These are phyloP conservation scores for Chaitophorus viminalis DNA, from an alignment of 2,888 invertebrate species.

Conservation along the genomic window DNA sequence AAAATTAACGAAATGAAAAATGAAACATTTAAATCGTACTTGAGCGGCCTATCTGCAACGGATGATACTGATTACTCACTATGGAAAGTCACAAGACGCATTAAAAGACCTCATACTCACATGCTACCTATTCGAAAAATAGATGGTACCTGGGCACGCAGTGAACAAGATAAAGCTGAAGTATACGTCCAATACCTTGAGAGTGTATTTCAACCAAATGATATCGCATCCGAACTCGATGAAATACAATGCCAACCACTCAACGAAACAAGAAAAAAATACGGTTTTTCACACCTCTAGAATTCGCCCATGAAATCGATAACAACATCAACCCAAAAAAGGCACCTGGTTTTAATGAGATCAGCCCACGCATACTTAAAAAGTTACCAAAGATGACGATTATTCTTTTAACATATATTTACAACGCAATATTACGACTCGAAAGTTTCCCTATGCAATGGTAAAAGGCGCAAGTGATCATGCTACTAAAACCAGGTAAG, in stretches of 20 bases:
- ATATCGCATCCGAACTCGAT: constrained; percentile 4
- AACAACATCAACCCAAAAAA: no score
- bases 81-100: no score
- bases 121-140: no score
- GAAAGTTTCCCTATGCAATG: constrained; percentile 9
- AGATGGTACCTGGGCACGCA: no score
- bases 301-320: constrained; percentile 18
- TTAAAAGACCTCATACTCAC: no score
- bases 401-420: constrained; percentile 8
- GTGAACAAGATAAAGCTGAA: no score
- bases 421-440: background rate
- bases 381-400: constrained; percentile 21
- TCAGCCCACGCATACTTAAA: background rate
- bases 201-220: constrained; percentile 8
- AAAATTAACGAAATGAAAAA: no score
- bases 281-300: constrained; percentile 11
- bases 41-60: no score
- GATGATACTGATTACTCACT: no score
- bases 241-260: background rate
- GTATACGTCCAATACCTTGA: no score
- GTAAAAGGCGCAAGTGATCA: constrained; percentile 6
- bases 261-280: constrained; percentile 13
- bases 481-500: constrained; percentile 9
- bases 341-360: no score
- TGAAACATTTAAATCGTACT: no score